Evolutionary conservation across 2,113 vertebrate species (phyloP).

Genomic region (Actinemys pallida): DNA sequence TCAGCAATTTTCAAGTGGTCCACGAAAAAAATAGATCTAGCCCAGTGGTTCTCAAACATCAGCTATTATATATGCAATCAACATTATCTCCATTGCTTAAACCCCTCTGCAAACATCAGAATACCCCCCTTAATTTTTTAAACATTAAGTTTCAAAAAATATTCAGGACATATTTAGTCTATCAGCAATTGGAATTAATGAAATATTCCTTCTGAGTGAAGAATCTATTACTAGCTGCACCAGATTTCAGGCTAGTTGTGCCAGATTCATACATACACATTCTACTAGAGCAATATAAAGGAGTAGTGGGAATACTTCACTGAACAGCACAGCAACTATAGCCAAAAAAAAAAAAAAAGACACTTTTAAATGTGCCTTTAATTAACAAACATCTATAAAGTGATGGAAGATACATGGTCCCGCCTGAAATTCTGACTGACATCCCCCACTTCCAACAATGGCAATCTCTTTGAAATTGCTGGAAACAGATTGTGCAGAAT

Average conservation of each 20-base stretch:
- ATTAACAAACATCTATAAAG: not conserved
- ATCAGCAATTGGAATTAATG: not conserved
- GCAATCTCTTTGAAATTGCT: not conserved
- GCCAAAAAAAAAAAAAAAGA: not conserved
- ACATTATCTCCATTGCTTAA: not conserved
- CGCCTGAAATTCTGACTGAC: not conserved
- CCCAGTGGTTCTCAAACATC: not conserved
- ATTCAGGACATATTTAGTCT: not conserved
- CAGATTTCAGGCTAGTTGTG: not conserved
- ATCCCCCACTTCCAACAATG: not conserved
- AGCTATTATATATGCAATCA: not conserved
- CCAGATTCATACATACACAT: accelerated
- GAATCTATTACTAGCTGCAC: not conserved
- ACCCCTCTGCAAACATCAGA: not conserved
- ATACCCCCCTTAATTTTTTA: not conserved
- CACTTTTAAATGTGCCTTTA: not conserved
- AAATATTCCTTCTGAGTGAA: not conserved
- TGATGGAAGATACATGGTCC: not conserved
- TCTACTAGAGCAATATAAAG: not conserved
- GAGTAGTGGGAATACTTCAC: not conserved
- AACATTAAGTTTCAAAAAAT: not conserved
- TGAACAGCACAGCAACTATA: not conserved
- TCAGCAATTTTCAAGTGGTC: no score
- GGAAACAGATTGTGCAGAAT: not conserved
- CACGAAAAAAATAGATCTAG: no score